Evolutionary conservation across 2,888 invertebrate genomes (phyloP).

Genomic region (Ophion ellenae): DNA sequence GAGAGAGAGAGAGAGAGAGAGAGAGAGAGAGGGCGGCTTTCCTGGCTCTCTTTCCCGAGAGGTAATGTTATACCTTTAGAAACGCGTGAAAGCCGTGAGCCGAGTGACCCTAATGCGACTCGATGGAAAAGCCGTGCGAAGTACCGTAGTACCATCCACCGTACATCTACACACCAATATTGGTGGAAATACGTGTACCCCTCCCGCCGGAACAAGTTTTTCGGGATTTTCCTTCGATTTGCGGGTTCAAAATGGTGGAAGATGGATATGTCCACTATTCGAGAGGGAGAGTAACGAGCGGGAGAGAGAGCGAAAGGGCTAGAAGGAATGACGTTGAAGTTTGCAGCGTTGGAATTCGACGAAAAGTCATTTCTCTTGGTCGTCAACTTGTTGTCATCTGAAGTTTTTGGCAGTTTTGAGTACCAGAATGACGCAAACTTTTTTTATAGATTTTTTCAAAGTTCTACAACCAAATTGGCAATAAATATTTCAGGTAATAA

Average conservation of each 20-base stretch:
- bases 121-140: slow-evolving; percentile 54
- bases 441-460: too few species aligned
- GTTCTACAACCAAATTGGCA: too few species aligned
- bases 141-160: slow-evolving; percentile 13
- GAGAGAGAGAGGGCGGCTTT: slow-evolving; percentile 27
- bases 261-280: too few species aligned
- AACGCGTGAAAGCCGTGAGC: slow-evolving; percentile 70
- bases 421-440: too few species aligned
- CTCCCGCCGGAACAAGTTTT: not conserved
- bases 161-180: slow-evolving; percentile 1
- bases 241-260: not conserved
- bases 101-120: slow-evolving; percentile 73
- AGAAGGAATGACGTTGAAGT: too few species aligned
- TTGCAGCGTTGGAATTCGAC: not conserved
- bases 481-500: too few species aligned
- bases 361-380: not conserved
- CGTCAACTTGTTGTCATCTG: too few species aligned
- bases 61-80: slow-evolving; percentile 54
- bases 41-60: slow-evolving; percentile 30
- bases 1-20: slow-evolving; percentile 21
- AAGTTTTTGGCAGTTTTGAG: too few species aligned
- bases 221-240: not conserved
- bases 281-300: too few species aligned
- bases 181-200: not conserved
- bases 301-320: too few species aligned